Percentiles rank a stretch among this genome's conserved stretches.
Conservation (phyloP, 2,113 vertebrate species). For the Chaetodon trifascialis region DNA sequence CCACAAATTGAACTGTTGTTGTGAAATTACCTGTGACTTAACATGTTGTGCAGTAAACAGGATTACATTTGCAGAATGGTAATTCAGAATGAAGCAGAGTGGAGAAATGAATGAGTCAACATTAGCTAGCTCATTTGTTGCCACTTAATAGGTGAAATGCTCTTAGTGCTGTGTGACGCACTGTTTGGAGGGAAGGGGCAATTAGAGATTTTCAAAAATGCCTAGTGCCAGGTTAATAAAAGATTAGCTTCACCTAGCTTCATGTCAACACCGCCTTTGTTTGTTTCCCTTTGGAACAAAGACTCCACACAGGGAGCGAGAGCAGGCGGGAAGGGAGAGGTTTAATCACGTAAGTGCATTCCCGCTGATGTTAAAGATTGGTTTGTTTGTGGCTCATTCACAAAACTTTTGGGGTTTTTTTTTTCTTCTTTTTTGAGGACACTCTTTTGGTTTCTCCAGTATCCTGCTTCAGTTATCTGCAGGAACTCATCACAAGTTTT, state of each 20-base stretch:
- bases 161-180: slow-evolving; percentile 54
- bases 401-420: not conserved
- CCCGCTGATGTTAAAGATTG: slow-evolving; percentile 25
- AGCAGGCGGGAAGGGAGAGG: slow-evolving; percentile 20
- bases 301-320: slow-evolving; percentile 50
- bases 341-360: slow-evolving; percentile 64
- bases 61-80: slow-evolving; percentile 30
- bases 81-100: slow-evolving; percentile 37
- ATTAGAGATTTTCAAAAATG: slow-evolving; percentile 67
- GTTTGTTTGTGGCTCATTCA: slow-evolving; percentile 40
- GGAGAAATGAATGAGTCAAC: slow-evolving; percentile 39
- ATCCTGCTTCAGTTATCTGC: not conserved
- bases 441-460: not conserved
- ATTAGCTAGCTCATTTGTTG: slow-evolving; percentile 39
- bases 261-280: slow-evolving; percentile 77
- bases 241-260: slow-evolving; percentile 83
- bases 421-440: not conserved
- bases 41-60: slow-evolving; percentile 39
- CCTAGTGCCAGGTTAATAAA: slow-evolving; percentile 84
- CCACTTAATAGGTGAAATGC: slow-evolving; percentile 53
- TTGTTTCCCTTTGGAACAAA: slow-evolving; percentile 79
- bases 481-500: not conserved
- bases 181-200: slow-evolving; percentile 38
- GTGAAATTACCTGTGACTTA: slow-evolving; percentile 48
- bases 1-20: slow-evolving; percentile 35